Evolutionary conservation across 2,797 vertebrate species (phyloP).

Genomic region (Scolopax rusticola): DNA sequence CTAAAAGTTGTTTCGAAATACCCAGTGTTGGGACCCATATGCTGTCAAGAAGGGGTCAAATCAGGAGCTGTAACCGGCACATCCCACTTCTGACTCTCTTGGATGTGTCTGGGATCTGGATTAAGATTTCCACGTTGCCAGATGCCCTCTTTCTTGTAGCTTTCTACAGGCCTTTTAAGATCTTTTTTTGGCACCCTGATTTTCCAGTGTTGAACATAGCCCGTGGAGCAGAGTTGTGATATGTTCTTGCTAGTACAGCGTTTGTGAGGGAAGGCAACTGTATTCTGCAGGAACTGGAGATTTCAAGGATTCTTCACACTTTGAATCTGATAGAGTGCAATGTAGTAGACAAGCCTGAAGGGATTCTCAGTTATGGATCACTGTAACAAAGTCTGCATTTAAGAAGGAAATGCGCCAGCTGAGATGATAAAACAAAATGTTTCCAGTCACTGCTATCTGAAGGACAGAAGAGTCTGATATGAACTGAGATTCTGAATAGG

Average conservation of each 20-base stretch:
- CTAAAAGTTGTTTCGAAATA: not conserved
- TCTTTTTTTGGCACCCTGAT: not conserved
- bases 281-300: conserved; percentile 28
- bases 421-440: conserved; percentile 64
- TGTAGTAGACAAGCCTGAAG: conserved; percentile 67
- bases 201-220: conserved; percentile 8
- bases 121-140: not conserved
- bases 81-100: not conserved
- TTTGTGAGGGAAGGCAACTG: conserved; percentile 11
- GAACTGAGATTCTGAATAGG: conserved; percentile 25
- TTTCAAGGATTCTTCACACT: conserved; percentile 63
- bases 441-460: conserved; percentile 50
- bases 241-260: not conserved
- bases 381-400: conserved; percentile 56
- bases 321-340: conserved; percentile 51
- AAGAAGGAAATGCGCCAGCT: conserved; percentile 23
- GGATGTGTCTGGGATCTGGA: not conserved
- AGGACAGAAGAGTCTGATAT: conserved; percentile 48
- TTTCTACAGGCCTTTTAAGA: not conserved
- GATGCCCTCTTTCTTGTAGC: not conserved
- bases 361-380: conserved; percentile 62
- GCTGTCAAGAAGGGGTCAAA: not conserved
- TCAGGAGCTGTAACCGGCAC: not conserved
- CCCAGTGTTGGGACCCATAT: not conserved
- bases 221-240: not conserved